Evolutionary conservation across 2,888 invertebrate species (phyloP), one percentile per base, ranked within the genome.

Genomic region (Podabrus alpinus): DNA sequence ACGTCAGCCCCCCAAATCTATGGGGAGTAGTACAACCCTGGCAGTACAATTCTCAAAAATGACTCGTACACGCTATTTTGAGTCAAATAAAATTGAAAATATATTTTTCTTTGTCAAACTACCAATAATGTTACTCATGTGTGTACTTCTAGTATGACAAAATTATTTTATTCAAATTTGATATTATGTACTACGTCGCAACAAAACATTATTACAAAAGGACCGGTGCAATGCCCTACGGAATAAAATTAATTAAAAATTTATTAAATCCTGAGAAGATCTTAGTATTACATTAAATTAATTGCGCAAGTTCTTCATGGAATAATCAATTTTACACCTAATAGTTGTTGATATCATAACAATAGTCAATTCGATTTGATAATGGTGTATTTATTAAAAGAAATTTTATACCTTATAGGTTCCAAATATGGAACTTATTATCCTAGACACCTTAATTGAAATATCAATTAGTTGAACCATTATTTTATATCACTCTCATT

Each of bases 1-100:
- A 76, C 72, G 73, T 77, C 76, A 71, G 71, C 77, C 71, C 75
- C 77, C 75, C 77, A 69, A 66, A 77, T 79, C 80, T 73, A 60
- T 61, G 69, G 81, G 79, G 81, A 78, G 68, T 64, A 71, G 66
- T 72, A 68, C 71, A 72, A 66, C 75, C 69, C 77, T 71, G 69
- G 73, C 70, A 70, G 66, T 75, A 72, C 77, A 76, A 73, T 72
- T 67, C 71, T 68, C 62, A 59, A 73, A 76, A 76, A 76, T 76
- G 68, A 68, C 76, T 73, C 73, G 73, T 76, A 76, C 64, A 64
- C 60, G 69, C 68, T 45, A 73, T 72, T 67, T 72, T 68, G 29
- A 64, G 19, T 19, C 13, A n/a, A 19, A 64, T 21, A 21, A 17
- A 64, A 64, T 64, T 64, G 62, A 64, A n/a, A 64, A 64, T 64